phyloP scores from a whole-genome alignment of 1,140 invertebrate species.

The Oncopodura yosiiana region DNA sequence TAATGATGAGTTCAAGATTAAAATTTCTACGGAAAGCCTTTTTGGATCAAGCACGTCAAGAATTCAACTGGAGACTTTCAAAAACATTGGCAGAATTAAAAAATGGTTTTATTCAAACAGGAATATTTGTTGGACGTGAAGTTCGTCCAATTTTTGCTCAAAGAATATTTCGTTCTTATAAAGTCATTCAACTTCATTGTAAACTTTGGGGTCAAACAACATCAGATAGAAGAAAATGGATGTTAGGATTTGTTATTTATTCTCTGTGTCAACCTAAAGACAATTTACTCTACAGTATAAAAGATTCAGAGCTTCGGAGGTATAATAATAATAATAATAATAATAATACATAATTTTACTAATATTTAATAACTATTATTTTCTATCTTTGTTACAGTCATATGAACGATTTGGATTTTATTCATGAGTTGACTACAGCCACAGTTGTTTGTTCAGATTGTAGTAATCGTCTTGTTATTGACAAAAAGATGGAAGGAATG shows the following conservation, averaged over 20 bases:
- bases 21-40: no score
- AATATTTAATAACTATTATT: slow-evolving; percentile 22
- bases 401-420: slow-evolving; percentile 45
- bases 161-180: slow-evolving; percentile 13
- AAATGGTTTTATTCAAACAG: slow-evolving; percentile 15
- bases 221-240: neutral
- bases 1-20: no score
- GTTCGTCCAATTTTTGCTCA: slow-evolving; percentile 30
- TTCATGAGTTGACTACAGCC: slow-evolving; percentile 44
- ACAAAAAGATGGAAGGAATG: slow-evolving; percentile 44
- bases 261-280: slow-evolving; percentile 22
- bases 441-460: slow-evolving; percentile 53
- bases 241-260: slow-evolving; percentile 19
- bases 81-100: no score
- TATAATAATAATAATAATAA: slow-evolving; percentile 5
- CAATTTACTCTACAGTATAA: slow-evolving; percentile 16
- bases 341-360: slow-evolving; percentile 3
- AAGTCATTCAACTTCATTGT: slow-evolving; percentile 32
- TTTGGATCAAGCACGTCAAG: no score
- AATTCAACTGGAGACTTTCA: no score
- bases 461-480: slow-evolving; percentile 49
- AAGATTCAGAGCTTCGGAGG: slow-evolving; percentile 17
- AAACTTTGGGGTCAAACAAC: slow-evolving; percentile 20
- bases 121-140: slow-evolving; percentile 20
- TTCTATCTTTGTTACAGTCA: no score